Percentiles rank a stretch among this genome's conserved stretches.
These are phyloP conservation scores for Micromesistius poutassou DNA, from an alignment of 2,797 vertebrate genomes.

Conservation along the genomic window DNA sequence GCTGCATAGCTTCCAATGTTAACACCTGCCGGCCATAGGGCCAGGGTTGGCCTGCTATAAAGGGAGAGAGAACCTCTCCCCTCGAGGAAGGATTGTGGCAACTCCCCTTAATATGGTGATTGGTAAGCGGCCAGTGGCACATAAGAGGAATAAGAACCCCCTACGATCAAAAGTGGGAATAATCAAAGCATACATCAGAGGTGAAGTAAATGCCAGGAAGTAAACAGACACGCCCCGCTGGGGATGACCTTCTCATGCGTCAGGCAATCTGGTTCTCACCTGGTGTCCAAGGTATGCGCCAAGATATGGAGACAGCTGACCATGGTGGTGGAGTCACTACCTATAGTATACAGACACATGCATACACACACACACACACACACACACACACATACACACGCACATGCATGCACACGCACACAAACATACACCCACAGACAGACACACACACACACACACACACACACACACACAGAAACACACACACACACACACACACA, in stretches of 20 bases:
- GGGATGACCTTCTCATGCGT: too few relatives aligned
- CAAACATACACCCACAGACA: constrained; percentile 3
- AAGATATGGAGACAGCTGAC: constrained; percentile 98
- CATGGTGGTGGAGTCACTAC: constrained; percentile 92
- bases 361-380: constrained; percentile 2
- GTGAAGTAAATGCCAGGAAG: too few relatives aligned
- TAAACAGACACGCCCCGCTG: too few relatives aligned
- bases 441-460: constrained; percentile 5
- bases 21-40: too few relatives aligned
- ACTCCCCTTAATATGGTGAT: too few relatives aligned
- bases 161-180: neutral
- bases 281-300: constrained; percentile 95
- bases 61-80: too few relatives aligned
- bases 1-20: too few relatives aligned
- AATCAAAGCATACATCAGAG: neutral
- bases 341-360: constrained; percentile 60
- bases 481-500: constrained; percentile 5
- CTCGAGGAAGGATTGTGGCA: too few relatives aligned
- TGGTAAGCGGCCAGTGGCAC: too few relatives aligned
- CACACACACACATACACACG: constrained; percentile 6
- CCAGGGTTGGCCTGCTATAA: too few relatives aligned
- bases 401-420: neutral
- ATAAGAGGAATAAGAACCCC: too few relatives aligned
- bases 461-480: constrained; percentile 4
- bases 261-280: constrained; percentile 66